Evolutionary conservation across 1,140 invertebrate species (phyloP).

Genomic region (Tetramorium simillimum): DNA sequence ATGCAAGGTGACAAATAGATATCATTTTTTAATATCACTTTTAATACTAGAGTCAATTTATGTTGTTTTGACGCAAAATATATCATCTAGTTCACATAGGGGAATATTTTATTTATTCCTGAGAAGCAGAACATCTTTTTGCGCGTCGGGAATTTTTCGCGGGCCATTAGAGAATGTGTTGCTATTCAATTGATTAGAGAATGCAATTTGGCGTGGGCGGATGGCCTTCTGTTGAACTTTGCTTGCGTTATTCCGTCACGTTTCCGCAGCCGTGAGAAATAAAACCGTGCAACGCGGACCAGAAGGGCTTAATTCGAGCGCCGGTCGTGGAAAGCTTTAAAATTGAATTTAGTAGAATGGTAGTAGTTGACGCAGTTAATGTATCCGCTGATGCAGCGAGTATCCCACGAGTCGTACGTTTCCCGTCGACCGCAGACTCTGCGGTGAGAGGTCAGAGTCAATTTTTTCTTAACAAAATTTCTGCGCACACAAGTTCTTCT

Average conservation of each 20-base stretch:
- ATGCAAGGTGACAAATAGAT: neutral
- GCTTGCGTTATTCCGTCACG: neutral
- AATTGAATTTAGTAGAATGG: conserved; percentile 25
- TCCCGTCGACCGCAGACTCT: neutral
- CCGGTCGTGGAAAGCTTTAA: conserved; percentile 5
- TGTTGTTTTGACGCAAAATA: neutral
- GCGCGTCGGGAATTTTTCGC: neutral
- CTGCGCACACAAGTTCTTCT: neutral
- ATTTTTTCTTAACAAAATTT: neutral
- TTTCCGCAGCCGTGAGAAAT: conserved; percentile 4
- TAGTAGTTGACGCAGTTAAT: conserved; percentile 27
- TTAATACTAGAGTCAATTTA: neutral
- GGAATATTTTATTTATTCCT: neutral
- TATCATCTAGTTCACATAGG: neutral
- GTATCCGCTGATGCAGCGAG: neutral
- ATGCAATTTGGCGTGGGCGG: neutral
- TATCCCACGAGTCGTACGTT: neutral
- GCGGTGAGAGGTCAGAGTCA: neutral
- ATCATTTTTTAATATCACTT: no score
- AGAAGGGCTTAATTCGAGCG: conserved; percentile 9
- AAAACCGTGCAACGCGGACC: neutral
- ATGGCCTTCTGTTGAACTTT: neutral
- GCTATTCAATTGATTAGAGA: conserved; percentile 2
- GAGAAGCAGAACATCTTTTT: neutral
- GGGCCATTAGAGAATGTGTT: neutral